Evolutionary conservation across 2,113 vertebrate genomes (phyloP), one percentile per base, ranked within the genome.

Genomic region (Pseudopipra pipra): DNA sequence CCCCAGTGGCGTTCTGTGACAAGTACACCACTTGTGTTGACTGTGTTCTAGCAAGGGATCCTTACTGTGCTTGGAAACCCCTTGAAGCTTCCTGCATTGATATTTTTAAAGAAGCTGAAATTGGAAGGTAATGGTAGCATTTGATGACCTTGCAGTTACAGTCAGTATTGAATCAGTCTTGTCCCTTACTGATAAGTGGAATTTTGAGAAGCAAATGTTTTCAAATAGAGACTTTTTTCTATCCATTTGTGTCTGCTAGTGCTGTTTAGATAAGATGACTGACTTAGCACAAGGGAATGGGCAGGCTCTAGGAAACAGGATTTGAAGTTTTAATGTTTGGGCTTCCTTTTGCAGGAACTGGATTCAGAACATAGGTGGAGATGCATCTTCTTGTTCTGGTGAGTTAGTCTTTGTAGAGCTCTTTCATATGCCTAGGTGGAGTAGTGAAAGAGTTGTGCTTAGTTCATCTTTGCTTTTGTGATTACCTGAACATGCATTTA

Each of bases 21-120:
- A 98, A 98, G 86, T 99, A 99, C 23, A 76, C 59, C 27, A 98
- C 98, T 75, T 99, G 99, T 9, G 93, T 94, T 18, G 99, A 99
- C 96, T 99, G 99, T 22, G 73, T 99, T 89, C 95, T 99, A 77
- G 98, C 99, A 23, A 98, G 99, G 58, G 99, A 99, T 97, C 99
- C 99, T 11, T 99, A 99, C 87, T 99, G 99, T 37, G 99, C 99
- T 85, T 99, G 99, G 99, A 98, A 98, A 96, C 95, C 94, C 0
- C 85, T 56, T 8, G 27, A 91, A 15, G 74, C 94, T 3, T 83
- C 97, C 71, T 99, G 99, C 17, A 46, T 97, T 61, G 87, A 98
- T 63, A 98, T 99, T 96, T 93, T 98, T 37, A 96, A 98, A 51
- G 76, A 97, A 24, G 65, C 39, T 65, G 65, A 83, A 90, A 66